Evolutionary conservation across 2,113 vertebrate genomes (phyloP).

Genomic region (Cranoglanis bouderius): DNA sequence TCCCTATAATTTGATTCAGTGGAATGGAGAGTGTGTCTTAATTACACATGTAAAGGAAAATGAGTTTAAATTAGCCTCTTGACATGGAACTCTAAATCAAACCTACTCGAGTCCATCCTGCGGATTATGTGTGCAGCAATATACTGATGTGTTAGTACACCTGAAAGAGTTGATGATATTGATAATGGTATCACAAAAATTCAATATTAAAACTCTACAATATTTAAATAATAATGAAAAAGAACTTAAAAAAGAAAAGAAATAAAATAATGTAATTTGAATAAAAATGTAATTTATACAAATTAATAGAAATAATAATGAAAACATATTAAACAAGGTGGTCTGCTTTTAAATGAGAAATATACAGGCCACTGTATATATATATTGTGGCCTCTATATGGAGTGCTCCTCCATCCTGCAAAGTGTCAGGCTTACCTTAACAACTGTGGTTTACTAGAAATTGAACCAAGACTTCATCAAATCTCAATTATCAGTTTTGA

Average conservation of each 20-base stretch:
- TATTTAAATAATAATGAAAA: neutral
- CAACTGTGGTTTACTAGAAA: neutral
- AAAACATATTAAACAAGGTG: neutral
- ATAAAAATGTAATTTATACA: no score
- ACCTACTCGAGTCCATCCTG: constrained; percentile 15
- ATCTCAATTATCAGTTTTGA: constrained; percentile 23
- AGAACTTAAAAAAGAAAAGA: neutral
- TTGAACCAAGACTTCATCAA: neutral
- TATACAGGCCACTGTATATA: neutral
- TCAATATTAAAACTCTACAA: neutral
- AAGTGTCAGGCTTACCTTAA: neutral
- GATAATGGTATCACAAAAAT: neutral
- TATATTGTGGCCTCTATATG: neutral
- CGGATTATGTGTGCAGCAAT: neutral
- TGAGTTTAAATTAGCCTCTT: constrained; percentile 39
- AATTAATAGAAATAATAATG: no score
- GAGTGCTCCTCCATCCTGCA: neutral
- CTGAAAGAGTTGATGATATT: neutral
- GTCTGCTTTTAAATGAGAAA: neutral
- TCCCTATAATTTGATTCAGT: constrained; percentile 39
- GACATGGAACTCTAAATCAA: constrained; percentile 38
- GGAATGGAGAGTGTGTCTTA: constrained; percentile 29
- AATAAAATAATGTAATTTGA: neutral
- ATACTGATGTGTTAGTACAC: neutral
- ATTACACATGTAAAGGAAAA: constrained; percentile 44